A percentile compares a stretch with the other conserved stretches of the same genome.
Conservation (phyloP, 2,113 vertebrate genomes). For the Gymnarchus niloticus region DNA sequence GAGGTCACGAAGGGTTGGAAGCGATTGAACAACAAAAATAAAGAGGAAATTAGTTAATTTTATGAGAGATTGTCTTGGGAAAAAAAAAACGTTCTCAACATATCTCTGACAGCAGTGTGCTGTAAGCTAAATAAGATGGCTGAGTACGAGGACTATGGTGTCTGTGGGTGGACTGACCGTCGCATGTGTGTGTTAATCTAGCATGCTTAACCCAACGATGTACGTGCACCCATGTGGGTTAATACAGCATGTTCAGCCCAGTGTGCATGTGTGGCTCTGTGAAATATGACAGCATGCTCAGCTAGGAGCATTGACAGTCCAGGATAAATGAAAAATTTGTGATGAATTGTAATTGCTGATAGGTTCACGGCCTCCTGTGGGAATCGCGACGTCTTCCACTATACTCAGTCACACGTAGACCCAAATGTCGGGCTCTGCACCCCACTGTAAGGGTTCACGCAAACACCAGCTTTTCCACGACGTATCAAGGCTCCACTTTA, state of each 20-base stretch:
- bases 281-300: background rate
- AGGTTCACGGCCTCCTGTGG: background rate
- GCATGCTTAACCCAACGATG: background rate
- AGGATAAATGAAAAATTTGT: background rate
- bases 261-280: background rate
- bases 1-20: no score
- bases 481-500: constrained; percentile 7
- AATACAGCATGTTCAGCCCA: background rate
- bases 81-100: no score
- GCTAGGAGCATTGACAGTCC: background rate
- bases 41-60: no score
- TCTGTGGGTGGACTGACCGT: background rate
- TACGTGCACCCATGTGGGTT: background rate
- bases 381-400: background rate
- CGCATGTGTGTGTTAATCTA: background rate
- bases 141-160: background rate
- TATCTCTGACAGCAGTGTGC: no score
- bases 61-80: no score
- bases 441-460: background rate
- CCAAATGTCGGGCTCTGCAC: background rate
- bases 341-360: background rate
- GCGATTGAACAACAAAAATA: no score
- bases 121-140: no score
- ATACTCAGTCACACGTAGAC: background rate
- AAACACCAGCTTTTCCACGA: background rate